Conservation (phyloP, 2,888 invertebrate species). For the Leptura quadrifasciata region DNA sequence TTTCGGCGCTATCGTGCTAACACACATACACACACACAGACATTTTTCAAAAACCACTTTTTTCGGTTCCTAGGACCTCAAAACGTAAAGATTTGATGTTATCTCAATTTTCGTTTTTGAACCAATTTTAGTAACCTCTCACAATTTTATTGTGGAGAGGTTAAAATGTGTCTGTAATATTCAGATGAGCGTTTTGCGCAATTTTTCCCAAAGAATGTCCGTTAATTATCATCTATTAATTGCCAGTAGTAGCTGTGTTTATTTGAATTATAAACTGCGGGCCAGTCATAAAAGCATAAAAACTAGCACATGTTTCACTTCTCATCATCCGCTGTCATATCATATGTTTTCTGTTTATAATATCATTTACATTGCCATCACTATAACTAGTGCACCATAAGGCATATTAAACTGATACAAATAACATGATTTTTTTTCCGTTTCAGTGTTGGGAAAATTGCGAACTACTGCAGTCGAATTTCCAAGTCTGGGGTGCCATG, state of each 20-base stretch:
- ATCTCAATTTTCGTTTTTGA: no score
- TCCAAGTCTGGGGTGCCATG: conserved; percentile 83
- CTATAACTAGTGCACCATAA: conserved; percentile 29
- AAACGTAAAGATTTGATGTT: no score
- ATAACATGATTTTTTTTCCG: conserved; percentile 69
- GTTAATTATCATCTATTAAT: conserved; percentile 24
- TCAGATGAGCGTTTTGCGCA: no score
- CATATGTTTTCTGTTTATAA: conserved; percentile 65
- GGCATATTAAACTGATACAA: background rate
- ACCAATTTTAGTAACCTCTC: no score
- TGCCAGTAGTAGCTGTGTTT: conserved; percentile 9
- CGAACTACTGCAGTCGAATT: conserved; percentile 83
- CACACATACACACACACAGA: no score
- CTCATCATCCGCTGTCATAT: conserved; percentile 47
- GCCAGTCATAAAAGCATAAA: conserved; percentile 23
- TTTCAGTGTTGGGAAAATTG: conserved; percentile 87
- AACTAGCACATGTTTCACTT: conserved; percentile 25
- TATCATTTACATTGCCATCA: conserved; percentile 61
- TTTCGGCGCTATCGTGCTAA: no score
- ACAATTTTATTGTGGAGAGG: no score
- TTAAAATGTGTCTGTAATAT: no score
- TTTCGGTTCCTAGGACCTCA: no score
- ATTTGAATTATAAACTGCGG: conserved; percentile 28
- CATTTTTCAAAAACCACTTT: no score
- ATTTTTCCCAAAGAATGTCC: no score